Conservation (phyloP, 2,797 vertebrate genomes). For the Hydrocynus forskahlii region DNA sequence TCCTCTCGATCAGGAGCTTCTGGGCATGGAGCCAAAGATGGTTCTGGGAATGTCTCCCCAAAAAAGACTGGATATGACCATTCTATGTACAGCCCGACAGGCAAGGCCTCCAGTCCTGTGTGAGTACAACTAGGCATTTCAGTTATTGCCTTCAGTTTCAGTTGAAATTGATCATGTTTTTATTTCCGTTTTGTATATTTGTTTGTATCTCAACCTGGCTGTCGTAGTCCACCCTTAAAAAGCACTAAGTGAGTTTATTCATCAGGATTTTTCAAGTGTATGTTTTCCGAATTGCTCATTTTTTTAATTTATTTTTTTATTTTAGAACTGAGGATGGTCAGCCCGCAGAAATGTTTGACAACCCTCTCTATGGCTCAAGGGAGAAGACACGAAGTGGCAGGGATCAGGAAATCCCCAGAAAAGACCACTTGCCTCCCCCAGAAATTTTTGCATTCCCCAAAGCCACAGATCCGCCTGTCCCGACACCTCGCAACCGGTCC, state of each 20-base stretch:
- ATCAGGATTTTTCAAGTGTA: background rate
- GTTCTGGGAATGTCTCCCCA: constrained; percentile 73
- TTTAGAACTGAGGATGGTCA: constrained; percentile 69
- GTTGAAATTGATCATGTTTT: background rate
- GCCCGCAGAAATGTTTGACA: constrained; percentile 92
- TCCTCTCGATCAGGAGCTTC: constrained; percentile 70
- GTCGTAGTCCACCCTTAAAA: no score
- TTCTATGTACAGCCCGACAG: constrained; percentile 67
- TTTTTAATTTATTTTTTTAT: background rate
- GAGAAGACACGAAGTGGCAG: constrained; percentile 70
- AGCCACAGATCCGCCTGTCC: constrained; percentile 78
- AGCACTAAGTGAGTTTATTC: no score
- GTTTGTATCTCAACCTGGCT: no score
- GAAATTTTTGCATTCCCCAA: constrained; percentile 74
- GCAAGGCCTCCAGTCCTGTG: constrained; percentile 73
- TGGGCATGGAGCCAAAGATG: constrained; percentile 74
- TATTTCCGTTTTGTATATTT: no score
- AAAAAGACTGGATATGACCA: constrained; percentile 74
- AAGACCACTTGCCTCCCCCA: constrained; percentile 72
- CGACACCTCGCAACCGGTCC: constrained; percentile 83
- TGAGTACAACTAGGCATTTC: constrained; percentile 68
- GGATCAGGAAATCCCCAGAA: constrained; percentile 79
- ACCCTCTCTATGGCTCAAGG: constrained; percentile 91
- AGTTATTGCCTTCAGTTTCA: no score
- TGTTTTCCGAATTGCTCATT: background rate